Evolutionary conservation across 2,888 invertebrate species (phyloP).

Genomic region (Therioaphis trifolii): DNA sequence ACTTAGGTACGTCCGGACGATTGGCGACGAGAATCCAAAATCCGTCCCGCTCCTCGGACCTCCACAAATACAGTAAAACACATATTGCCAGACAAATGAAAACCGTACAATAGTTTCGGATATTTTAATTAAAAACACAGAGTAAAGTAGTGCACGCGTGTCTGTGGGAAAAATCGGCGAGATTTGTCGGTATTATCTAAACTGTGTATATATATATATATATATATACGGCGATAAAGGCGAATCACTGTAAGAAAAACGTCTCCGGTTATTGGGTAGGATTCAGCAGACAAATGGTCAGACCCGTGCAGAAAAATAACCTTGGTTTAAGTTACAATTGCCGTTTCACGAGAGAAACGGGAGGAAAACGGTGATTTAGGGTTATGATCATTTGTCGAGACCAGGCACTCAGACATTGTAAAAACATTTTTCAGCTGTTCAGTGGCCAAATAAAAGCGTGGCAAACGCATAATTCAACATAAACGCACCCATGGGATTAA

Average conservation of each 20-base stretch:
- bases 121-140: neutral
- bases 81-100: neutral
- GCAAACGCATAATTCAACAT: constrained; percentile 38
- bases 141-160: neutral
- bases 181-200: neutral
- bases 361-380: constrained; percentile 44
- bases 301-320: constrained; percentile 24
- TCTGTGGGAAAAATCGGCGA: neutral
- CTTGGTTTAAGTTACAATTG: neutral
- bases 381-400: constrained; percentile 40
- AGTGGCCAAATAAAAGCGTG: constrained; percentile 31
- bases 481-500: constrained; percentile 51
- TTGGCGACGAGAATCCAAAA: constrained; percentile 23
- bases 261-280: neutral
- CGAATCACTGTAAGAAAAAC: neutral
- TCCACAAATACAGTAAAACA: neutral
- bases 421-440: constrained; percentile 52
- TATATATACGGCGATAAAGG: neutral
- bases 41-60: too few relatives aligned
- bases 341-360: constrained; percentile 20
- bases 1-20: constrained; percentile 18
- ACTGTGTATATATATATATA: too few relatives aligned
- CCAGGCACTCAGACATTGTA: constrained; percentile 45
- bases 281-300: constrained; percentile 39
- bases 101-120: neutral